A percentile compares a stretch with the other conserved stretches of the same genome.
phyloP scores from a whole-genome alignment of 2,797 vertebrate genomes.

The Cetoscarus ocellatus region DNA sequence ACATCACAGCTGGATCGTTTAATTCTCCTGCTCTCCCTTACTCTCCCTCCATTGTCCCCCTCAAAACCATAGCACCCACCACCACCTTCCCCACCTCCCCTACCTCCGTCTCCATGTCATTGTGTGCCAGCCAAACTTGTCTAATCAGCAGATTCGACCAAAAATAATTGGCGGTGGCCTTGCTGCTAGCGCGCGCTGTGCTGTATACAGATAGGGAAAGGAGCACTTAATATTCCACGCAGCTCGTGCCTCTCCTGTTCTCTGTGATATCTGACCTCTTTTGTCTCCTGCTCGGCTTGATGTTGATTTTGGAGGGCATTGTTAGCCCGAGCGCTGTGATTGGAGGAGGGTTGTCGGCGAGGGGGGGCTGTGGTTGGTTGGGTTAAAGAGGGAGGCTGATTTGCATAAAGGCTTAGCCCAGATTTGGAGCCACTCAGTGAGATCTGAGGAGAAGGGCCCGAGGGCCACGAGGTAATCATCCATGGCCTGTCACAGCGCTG shows the following conservation, averaged over 20 bases:
- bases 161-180: slow-evolving; percentile 85
- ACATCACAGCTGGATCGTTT: slow-evolving; percentile 37
- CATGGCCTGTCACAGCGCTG: slow-evolving; percentile 81
- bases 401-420: slow-evolving; percentile 87
- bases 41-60: slow-evolving; percentile 16
- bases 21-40: slow-evolving; percentile 33
- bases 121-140: slow-evolving; percentile 79
- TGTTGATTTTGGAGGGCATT: slow-evolving; percentile 87
- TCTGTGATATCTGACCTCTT: slow-evolving; percentile 86
- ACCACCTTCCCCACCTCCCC: not conserved
- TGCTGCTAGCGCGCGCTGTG: slow-evolving; percentile 74
- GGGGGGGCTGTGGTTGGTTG: slow-evolving; percentile 78
- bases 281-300: slow-evolving; percentile 83
- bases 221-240: slow-evolving; percentile 81
- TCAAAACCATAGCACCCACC: not conserved
- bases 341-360: slow-evolving; percentile 71
- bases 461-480: slow-evolving; percentile 85
- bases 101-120: slow-evolving; percentile 71
- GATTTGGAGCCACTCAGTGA: slow-evolving; percentile 85
- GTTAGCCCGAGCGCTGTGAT: slow-evolving; percentile 80
- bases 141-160: slow-evolving; percentile 83
- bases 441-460: slow-evolving; percentile 84
- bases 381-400: slow-evolving; percentile 75
- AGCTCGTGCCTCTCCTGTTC: slow-evolving; percentile 80
- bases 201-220: slow-evolving; percentile 79